Evolutionary conservation across 2,113 vertebrate species (phyloP), one percentile per base, ranked within the genome.

Genomic region (Onychostruthus taczanowskii): DNA sequence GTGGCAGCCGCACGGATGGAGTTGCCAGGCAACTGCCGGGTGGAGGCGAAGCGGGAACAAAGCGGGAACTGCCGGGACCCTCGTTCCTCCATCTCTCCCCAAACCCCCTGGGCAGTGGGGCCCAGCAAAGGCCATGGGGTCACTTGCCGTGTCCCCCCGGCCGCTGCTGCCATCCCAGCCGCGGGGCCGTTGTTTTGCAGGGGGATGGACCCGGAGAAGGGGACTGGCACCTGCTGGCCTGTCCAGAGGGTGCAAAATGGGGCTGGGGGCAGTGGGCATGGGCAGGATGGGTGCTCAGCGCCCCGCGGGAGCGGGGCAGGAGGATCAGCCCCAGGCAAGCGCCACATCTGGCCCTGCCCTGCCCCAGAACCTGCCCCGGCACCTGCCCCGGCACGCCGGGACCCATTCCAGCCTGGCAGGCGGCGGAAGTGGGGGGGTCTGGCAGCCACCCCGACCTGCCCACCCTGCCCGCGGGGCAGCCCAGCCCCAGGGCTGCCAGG

Each of bases 21-120:
- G 98, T 98, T 98, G 97, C 98, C 97, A 98, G 93, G 98, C 98
- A 98, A 98, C 98, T 79, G 61, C 93, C 41, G 97, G 97, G 96
- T 89, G 97, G 95, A 96, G 96, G 96, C 89, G 84, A 97, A 95
- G 94, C 80, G 69, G 97, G 90, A 97, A 93, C 88, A 94, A 95
- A 94, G 88, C 76, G 0, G 79, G 89, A 90, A 67, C 84, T 10
- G 64, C 58, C 1, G 26, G 85, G 90, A 87, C 76, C 74, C 61
- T 72, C 35, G 0, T 50, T 64, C 73, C 31, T 62, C 39, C 73
- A 10, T 21, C 62, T 16, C 49, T 17, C 16, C 83, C 66, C 21
- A 9, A n/a, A 4, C 0, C 11, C 22, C 13, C 14, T 7, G 30
- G 30, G 30, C 70, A 16, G 30, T 26, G 56, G 30, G 35, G 55